Evolutionary conservation across 1,140 invertebrate genomes (phyloP), one percentile per base, ranked within the genome.

Genomic region (Paraescarpia echinospica): DNA sequence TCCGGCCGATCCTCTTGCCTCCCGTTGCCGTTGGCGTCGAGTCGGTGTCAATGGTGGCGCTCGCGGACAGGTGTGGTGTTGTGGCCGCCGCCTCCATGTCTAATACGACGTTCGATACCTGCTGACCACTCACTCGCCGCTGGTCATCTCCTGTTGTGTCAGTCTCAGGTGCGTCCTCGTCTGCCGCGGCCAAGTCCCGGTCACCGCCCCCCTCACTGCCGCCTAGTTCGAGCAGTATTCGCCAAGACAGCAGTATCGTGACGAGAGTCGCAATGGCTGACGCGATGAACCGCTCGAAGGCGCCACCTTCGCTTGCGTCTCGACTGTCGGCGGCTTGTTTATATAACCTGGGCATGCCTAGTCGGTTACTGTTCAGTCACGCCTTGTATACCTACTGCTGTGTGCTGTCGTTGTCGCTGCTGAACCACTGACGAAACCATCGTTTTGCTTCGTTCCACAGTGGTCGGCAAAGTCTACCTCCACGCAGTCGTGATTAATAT

Each of bases 211-310:
- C 59, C 2, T 77, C 59, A 27, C 59, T 77, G 59, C 59, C 59
- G 59, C 89, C 92, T 35, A 92, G 33, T 35, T 95, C 94, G n/a
- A 94, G 94, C 89, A 95, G 92, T 4, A 95, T 93, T 88, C 95
- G 93, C 95, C 95, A 95, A 1, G 95, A 95, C 92, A 95, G 95
- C 94, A 95, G 95, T 14, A 95, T 95, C 18, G 95, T 95, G 31
- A 95, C 95, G 34, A 95, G 95, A 5, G 95, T 94, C 33, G 95
- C 95, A 41, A 95, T 94, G 33, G 95, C 95, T 18, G 95, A 95
- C 2, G 95, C 95, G 14, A 95, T 93, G 92, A 95, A 95, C 31
- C 95, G 91, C 92, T 95, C 95, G 92, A 95, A 95, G 5, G 95
- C 95, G 35, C 95, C 95, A 91, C 95, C 95, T 14, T 93, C 92